Base-by-base conservation (phyloP, 2,797 vertebrate genomes). In the Microcaecilia unicolor region DNA sequence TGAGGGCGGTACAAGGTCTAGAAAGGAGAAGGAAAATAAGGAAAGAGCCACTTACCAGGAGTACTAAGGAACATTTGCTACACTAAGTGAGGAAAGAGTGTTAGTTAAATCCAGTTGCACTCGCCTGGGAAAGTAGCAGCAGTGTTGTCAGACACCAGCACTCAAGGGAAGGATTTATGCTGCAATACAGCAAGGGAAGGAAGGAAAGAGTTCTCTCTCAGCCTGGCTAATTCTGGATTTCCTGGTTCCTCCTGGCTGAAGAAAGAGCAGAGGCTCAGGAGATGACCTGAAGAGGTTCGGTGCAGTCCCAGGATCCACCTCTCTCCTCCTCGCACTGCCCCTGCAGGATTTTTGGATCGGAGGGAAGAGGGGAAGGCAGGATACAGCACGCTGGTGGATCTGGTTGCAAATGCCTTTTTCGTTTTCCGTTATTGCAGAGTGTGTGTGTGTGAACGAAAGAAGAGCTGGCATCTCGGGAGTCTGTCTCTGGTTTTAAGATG, bases 281-380 rank as follows among this genome's bases (percentile, higher is more conserved):
- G 45, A 33, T 38, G 28, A 29, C 10, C 31, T 13, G 14, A 30
- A 27, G 31, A 40, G 30, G 16, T 22, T 26, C 11, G 22, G 19
- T 18, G 26, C 41, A 19, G 25, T 23, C 18, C 32, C 14, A 31
- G 31, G 44, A 15, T 9, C 44, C 44, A 48, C 37, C 44, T 40
- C 27, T 16, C 21, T 25, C 25, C 28, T 28, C 20, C 35, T 27
- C 37, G 25, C 36, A 39, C 37, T 47, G 44, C 44, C n/a, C 44
- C 44, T 47, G 31, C 36, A 34, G 31, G 37, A 47, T 28, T 37
- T 48, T 37, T 31, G 27, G 31, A 31, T 22, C 22, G 44, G 41
- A 36, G 31, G 21, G 13, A 29, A 40, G 22, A 17, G 20, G 25
- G 27, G 33, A 18, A 31, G 47, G 26, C 37, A 30, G 22, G 20